Evolutionary conservation across 2,113 vertebrate genomes (phyloP).

Genomic region (Eupsittula cactorum): DNA sequence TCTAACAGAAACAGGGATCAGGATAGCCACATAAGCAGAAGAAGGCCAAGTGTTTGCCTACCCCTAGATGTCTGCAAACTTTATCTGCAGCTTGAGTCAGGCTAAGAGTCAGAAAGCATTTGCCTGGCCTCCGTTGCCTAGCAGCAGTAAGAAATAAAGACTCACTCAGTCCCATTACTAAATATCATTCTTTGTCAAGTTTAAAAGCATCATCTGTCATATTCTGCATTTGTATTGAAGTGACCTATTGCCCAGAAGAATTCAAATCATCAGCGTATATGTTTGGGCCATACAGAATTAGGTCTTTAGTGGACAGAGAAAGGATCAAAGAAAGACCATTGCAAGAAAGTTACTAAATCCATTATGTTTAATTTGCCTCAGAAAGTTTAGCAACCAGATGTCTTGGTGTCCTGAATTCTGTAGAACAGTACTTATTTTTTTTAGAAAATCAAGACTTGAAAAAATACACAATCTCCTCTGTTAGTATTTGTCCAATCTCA

Average conservation of each 20-base stretch:
- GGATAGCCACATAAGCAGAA: neutral
- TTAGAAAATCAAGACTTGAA: neutral
- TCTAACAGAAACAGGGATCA: neutral
- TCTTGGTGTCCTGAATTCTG: neutral
- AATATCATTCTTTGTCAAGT: neutral
- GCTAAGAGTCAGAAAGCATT: neutral
- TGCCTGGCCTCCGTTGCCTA: neutral
- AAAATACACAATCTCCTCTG: neutral
- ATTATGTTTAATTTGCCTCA: neutral
- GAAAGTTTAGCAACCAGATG: neutral
- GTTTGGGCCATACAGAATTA: neutral
- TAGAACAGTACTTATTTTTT: neutral
- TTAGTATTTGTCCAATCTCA: neutral
- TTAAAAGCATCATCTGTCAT: neutral
- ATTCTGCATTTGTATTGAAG: neutral
- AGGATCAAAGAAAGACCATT: neutral
- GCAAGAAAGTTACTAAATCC: neutral
- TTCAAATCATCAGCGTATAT: neutral
- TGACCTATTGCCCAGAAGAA: neutral
- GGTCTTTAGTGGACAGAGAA: rapidly evolving
- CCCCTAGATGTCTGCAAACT: neutral
- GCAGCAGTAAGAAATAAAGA: neutral
- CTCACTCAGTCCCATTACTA: neutral
- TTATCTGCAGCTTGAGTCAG: neutral
- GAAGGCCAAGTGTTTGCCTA: neutral